phyloP scores from a whole-genome alignment of 2,797 vertebrate genomes.

The Neopelma chrysocephalum region DNA sequence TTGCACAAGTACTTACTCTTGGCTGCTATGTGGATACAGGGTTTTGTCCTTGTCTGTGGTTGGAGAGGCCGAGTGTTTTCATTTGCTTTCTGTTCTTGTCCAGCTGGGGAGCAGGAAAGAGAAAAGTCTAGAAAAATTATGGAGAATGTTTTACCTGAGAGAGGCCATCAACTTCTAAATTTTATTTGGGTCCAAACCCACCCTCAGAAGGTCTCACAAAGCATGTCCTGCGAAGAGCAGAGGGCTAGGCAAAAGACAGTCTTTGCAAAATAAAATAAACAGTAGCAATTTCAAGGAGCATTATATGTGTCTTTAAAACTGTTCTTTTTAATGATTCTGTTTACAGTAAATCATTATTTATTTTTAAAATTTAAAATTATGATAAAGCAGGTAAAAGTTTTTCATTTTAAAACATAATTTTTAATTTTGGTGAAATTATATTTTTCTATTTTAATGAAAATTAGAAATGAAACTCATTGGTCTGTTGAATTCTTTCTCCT shows the following conservation, averaged over 20 bases:
- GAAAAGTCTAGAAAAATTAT: not conserved
- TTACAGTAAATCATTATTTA: not conserved
- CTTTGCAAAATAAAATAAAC: not conserved
- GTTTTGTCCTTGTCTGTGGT: not conserved
- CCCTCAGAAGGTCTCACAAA: not conserved
- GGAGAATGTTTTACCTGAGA: not conserved
- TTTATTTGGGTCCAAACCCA: not conserved
- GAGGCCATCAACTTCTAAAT: not conserved
- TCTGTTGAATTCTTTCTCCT: not conserved
- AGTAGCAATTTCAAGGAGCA: not conserved
- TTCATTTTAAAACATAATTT: not conserved
- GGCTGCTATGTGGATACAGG: not conserved
- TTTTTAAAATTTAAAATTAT: not conserved
- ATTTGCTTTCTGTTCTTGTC: not conserved
- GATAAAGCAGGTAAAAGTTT: not conserved
- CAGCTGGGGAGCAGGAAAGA: not conserved
- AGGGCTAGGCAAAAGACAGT: not conserved
- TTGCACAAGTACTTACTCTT: not conserved
- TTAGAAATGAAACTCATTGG: not conserved
- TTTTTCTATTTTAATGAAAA: not conserved
- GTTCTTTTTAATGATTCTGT: not conserved
- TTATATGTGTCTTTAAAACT: not conserved
- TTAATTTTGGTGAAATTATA: not conserved
- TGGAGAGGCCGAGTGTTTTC: not conserved
- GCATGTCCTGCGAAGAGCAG: not conserved